Base-by-base conservation (phyloP, 1,140 invertebrate genomes). In the Lasioglossum albipes region DNA sequence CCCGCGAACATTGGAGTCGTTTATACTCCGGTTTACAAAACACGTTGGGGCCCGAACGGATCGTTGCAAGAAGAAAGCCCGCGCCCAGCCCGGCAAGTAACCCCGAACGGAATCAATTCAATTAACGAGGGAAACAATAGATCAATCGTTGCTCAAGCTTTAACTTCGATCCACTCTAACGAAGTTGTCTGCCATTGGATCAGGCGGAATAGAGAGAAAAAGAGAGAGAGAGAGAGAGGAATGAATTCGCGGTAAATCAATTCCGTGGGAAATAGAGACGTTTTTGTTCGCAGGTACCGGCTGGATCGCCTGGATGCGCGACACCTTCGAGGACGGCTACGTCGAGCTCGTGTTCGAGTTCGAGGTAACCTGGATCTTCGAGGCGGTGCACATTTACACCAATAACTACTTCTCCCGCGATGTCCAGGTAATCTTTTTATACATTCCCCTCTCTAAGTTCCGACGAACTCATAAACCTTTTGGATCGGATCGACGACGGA, bases 261-360 rank as follows among this genome's bases (percentile, higher is more conserved):
- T 79, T 73, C 77, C 16, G 16, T 27, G 41, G 12, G 77, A 57
- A 65, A 67, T 22, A 16, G 61, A 71, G 74, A 13, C 54, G 42
- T 70, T 45, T 75, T 62, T n/a, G 66, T n/a, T 84, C 66, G 2
- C 94, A 95, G 96, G 96, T 52, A 96, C 95, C 66, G 96, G 96
- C 59, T 97, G 97, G 97, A 94, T 97, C 13, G 96, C 96, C 1
- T 97, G 97, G 97, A 95, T 94, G 89, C 96, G 96, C 87, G 95
- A 96, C 70, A 93, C 93, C 6, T 93, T 94, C 75, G 88, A 88
- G 7, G 89, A 93, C 42, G 93, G 94, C 72, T 95, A 92, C 84
- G 90, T 95, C 52, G 95, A 95, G 86, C 90, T 96, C 41, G 83
- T 95, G 27, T 97, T 97, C 91, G 93, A 96, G 84, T 97, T 97